phyloP scores from a whole-genome alignment of 2,797 vertebrate genomes.

The Lycodopsis pacificus region DNA sequence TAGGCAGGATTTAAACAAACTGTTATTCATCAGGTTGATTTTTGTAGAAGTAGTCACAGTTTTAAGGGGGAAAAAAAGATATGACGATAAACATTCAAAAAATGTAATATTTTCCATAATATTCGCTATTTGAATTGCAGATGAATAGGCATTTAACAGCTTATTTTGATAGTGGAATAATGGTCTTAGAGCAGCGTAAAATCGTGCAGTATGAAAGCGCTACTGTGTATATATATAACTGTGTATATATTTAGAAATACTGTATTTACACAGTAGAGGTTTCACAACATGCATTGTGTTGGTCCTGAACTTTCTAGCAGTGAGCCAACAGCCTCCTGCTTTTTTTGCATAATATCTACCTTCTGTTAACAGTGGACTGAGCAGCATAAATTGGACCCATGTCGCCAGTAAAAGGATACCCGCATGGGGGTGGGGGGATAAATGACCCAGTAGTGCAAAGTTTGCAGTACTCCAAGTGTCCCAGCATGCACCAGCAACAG shows the following conservation, averaged over 20 bases:
- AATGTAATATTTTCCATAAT: background rate
- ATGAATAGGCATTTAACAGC: background rate
- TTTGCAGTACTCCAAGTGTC: conserved; percentile 73
- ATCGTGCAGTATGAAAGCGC: background rate
- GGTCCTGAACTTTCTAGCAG: conserved; percentile 32
- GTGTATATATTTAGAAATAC: background rate
- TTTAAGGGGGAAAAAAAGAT: background rate
- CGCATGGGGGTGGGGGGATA: conserved; percentile 21
- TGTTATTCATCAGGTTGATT: background rate
- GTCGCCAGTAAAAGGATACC: conserved; percentile 63
- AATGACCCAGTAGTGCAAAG: conserved; percentile 62
- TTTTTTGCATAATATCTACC: conserved; percentile 35
- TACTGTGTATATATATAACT: background rate
- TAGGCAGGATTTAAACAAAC: background rate
- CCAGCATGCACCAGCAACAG: conserved; percentile 76
- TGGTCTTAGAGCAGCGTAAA: background rate
- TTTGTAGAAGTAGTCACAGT: background rate
- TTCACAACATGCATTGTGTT: conserved; percentile 13
- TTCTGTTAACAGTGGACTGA: conserved; percentile 55
- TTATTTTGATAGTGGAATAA: background rate
- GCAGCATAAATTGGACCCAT: conserved; percentile 65
- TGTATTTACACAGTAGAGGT: too few relatives aligned
- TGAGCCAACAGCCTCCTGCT: conserved; percentile 38
- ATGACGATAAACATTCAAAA: background rate
- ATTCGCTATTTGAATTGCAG: background rate